phyloP scores from a whole-genome alignment of 2,797 vertebrate genomes.

The Semotilus atromaculatus region DNA sequence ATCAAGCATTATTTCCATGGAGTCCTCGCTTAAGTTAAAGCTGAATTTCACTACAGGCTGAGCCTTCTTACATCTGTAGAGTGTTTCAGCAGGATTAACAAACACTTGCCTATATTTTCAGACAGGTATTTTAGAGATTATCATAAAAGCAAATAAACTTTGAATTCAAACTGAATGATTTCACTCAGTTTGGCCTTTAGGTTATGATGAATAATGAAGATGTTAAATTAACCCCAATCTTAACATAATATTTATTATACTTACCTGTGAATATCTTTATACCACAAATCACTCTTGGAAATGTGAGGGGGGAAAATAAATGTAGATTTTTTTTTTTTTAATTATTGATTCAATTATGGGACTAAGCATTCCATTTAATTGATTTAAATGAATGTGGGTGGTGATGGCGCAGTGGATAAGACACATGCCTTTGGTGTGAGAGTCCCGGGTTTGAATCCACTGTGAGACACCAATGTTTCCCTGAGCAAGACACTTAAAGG shows the following conservation, averaged over 20 bases:
- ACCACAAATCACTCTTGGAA: constrained; percentile 61
- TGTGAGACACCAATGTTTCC: no score
- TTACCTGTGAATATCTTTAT: neutral
- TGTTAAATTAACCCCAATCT: neutral
- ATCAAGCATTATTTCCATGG: constrained; percentile 62
- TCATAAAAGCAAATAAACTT: constrained; percentile 8
- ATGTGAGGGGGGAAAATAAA: constrained; percentile 6
- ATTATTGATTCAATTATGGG: neutral
- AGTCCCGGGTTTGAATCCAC: no score
- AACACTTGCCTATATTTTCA: neutral
- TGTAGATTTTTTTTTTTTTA: neutral
- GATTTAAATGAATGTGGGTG: no score
- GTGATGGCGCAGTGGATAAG: no score
- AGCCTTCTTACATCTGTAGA: neutral
- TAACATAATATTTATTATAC: neutral
- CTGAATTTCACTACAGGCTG: constrained; percentile 33
- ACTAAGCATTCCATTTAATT: neutral
- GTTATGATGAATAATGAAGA: neutral
- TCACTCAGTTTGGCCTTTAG: no score
- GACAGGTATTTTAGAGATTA: neutral
- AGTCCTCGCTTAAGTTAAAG: constrained; percentile 57
- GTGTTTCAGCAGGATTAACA: neutral
- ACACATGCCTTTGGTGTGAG: no score
- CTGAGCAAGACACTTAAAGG: no score
- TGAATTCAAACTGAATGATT: constrained; percentile 42